Evolutionary conservation across 2,113 vertebrate genomes (phyloP).

Genomic region (Xiphophorus couchianus): DNA sequence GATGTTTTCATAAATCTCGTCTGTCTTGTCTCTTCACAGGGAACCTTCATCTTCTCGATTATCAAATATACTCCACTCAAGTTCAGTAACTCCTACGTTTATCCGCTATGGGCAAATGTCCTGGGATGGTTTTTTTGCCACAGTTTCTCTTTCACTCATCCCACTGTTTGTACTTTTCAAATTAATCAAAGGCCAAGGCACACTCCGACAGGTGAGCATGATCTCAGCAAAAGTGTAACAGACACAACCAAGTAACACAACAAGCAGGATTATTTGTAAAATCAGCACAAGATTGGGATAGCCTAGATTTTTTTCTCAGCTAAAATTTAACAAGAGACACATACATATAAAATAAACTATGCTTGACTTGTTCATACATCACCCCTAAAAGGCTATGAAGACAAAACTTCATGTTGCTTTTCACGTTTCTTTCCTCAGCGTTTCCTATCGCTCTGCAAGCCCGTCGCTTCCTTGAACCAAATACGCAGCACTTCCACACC

Average conservation of each 20-base stretch:
- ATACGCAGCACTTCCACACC: not conserved
- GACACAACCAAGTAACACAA: not conserved
- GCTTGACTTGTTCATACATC: too few species aligned
- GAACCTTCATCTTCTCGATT: constrained; percentile 73
- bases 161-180: constrained; percentile 63
- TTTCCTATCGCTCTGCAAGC: constrained; percentile 55
- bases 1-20: not conserved
- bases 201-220: constrained; percentile 58
- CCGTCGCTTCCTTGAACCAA: constrained; percentile 28
- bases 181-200: constrained; percentile 55
- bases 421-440: constrained; percentile 38
- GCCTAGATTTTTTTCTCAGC: too few species aligned
- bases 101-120: constrained; percentile 73
- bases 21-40: constrained; percentile 43
- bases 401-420: not conserved
- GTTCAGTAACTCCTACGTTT: constrained; percentile 68
- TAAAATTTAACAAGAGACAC: too few species aligned
- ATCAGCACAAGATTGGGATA: too few species aligned
- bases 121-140: constrained; percentile 72
- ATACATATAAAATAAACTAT: too few species aligned
- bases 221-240: not conserved
- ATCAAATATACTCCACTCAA: constrained; percentile 67
- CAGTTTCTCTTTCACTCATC: constrained; percentile 63
- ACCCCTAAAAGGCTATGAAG: not conserved
- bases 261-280: not conserved